Evolutionary conservation across 1,140 invertebrate species (phyloP).

Genomic region (Pteromalus puparum): DNA sequence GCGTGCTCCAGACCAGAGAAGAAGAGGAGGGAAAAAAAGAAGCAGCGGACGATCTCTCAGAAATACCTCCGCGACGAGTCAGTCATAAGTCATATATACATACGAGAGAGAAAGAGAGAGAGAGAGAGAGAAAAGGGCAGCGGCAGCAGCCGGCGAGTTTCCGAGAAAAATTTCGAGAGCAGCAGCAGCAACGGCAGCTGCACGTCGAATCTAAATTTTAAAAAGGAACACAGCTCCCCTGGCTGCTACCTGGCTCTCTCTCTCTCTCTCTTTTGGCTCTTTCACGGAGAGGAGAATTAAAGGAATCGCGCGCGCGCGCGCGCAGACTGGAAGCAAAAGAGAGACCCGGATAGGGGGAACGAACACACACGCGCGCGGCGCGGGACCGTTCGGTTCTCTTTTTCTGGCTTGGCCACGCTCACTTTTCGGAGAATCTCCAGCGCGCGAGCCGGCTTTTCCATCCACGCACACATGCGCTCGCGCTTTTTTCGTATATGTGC

Average conservation of each 20-base stretch:
- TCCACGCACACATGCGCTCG: neutral
- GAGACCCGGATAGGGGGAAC: neutral
- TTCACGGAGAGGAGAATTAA: constrained; percentile 9
- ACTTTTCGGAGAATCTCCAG: constrained; percentile 17
- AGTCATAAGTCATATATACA: constrained; percentile 16
- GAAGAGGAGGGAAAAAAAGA: neutral
- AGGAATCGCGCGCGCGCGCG: neutral
- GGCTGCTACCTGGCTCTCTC: constrained; percentile 20
- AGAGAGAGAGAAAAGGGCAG: constrained; percentile 2
- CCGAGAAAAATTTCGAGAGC: constrained; percentile 50
- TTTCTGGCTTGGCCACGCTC: neutral
- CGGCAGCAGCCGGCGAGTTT: neutral
- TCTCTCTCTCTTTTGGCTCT: neutral
- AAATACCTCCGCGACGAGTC: neutral
- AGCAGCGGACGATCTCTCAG: neutral
- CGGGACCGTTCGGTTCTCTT: constrained; percentile 9
- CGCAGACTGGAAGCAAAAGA: constrained; percentile 17
- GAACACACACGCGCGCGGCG: neutral
- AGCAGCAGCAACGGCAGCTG: constrained; percentile 32
- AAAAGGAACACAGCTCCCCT: constrained; percentile 12
- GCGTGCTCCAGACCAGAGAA: neutral
- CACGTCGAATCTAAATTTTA: constrained; percentile 50
- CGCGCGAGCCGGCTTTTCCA: constrained; percentile 18
- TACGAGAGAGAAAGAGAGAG: neutral
- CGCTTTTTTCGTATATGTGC: no score